phyloP scores from a whole-genome alignment of 1,140 invertebrate genomes.

The Lepidurus packardi region DNA sequence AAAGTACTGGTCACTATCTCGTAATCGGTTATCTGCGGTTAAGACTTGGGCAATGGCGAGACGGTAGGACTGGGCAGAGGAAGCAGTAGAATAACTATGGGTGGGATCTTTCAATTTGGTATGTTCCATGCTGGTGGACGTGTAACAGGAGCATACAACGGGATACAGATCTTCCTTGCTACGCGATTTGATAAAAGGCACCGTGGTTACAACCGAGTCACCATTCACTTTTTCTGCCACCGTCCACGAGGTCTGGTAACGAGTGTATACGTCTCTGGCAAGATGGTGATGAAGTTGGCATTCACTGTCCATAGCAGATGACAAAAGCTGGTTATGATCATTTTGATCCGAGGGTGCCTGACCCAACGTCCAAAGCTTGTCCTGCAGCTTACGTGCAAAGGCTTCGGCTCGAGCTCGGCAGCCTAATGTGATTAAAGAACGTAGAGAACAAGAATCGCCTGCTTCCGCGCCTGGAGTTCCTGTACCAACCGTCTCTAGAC shows the following conservation, averaged over 20 bases:
- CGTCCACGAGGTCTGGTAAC: background rate
- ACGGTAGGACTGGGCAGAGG: background rate
- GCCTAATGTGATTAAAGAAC: constrained; percentile 57
- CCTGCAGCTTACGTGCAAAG: constrained; percentile 67
- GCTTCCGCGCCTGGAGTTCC: constrained; percentile 16
- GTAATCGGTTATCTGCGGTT: constrained; percentile 17
- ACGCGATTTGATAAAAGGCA: background rate
- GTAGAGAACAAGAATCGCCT: constrained; percentile 47
- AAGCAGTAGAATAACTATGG: background rate
- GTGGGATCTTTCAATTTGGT: background rate
- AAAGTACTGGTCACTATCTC: constrained; percentile 33
- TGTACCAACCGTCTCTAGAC: constrained; percentile 29
- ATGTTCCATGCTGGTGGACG: background rate
- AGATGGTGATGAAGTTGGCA: constrained; percentile 1
- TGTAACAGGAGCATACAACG: background rate
- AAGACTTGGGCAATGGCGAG: background rate
- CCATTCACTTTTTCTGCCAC: background rate
- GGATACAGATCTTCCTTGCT: constrained; percentile 13
- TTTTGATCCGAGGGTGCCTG: constrained; percentile 29
- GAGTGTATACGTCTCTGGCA: background rate
- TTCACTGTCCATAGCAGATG: background rate
- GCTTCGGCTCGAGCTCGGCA: constrained; percentile 70
- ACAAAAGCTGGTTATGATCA: background rate
- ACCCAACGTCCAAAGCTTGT: constrained; percentile 61
- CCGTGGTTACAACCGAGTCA: background rate